Conservation (phyloP, 2,797 vertebrate species). For the Sebastes minor region DNA sequence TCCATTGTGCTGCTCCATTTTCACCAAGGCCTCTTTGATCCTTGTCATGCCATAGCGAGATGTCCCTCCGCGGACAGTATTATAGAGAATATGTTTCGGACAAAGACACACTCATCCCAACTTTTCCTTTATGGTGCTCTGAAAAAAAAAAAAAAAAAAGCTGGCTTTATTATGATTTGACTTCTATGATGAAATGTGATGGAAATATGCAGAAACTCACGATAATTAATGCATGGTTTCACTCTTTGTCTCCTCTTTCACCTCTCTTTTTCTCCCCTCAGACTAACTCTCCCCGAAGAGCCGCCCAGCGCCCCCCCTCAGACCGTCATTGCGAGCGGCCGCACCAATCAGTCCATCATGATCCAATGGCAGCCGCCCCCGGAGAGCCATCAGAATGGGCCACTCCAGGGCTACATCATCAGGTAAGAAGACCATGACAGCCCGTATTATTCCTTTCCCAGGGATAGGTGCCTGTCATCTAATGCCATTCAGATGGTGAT, state of each 20-base stretch:
- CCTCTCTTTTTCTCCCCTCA: slow-evolving; percentile 49
- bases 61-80: slow-evolving; percentile 63
- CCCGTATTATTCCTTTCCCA: slow-evolving; percentile 24
- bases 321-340: slow-evolving; percentile 95
- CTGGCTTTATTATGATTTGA: slow-evolving; percentile 51
- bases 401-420: slow-evolving; percentile 95
- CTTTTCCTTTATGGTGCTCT: slow-evolving; percentile 43
- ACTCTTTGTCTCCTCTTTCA: slow-evolving; percentile 38
- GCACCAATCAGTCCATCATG: slow-evolving; percentile 99
- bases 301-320: slow-evolving; percentile 95
- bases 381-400: slow-evolving; percentile 94
- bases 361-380: slow-evolving; percentile 98
- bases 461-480: slow-evolving; percentile 30
- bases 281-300: slow-evolving; percentile 94
- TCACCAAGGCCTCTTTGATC: slow-evolving; percentile 75
- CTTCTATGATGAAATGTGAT: slow-evolving; percentile 74
- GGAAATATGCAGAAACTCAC: slow-evolving; percentile 70
- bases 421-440: slow-evolving; percentile 79
- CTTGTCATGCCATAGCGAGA: slow-evolving; percentile 54
- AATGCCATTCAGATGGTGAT: slow-evolving; percentile 51
- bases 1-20: slow-evolving; percentile 70
- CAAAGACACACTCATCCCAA: slow-evolving; percentile 35
- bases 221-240: slow-evolving; percentile 67
- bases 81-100: slow-evolving; percentile 56
- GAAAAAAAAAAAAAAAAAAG: slow-evolving; percentile 30